These are phyloP conservation scores for Hippocampus barbouri DNA, from an alignment of 2,113 vertebrate species.

Conservation along the genomic window DNA sequence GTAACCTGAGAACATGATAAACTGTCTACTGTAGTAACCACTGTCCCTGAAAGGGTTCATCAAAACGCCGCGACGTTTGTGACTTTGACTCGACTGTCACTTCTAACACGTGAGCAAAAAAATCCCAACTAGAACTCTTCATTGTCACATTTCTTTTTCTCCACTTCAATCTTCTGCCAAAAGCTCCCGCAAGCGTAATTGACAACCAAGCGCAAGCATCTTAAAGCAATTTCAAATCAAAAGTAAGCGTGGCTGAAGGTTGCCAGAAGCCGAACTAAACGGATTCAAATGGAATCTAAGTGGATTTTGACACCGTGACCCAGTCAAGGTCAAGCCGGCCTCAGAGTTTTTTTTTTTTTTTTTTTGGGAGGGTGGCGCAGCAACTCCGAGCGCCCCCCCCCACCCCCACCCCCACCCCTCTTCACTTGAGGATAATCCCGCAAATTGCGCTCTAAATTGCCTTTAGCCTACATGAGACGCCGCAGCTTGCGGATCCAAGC, in stretches of 20 bases:
- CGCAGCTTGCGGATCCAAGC: constrained; percentile 23
- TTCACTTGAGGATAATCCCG: constrained; percentile 52
- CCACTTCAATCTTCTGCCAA: constrained; percentile 1
- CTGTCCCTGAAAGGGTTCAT: no score
- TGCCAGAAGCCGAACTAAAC: constrained; percentile 57
- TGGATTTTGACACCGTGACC: constrained; percentile 52
- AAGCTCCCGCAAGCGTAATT: constrained; percentile 14
- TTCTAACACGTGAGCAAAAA: not conserved
- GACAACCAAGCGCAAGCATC: constrained; percentile 12
- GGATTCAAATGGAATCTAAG: constrained; percentile 57
- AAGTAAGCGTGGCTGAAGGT: constrained; percentile 35
- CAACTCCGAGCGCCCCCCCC: not conserved
- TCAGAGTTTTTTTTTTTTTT: constrained; percentile 8
- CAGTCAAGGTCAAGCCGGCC: constrained; percentile 51
- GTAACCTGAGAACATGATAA: no score
- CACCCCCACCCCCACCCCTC: not conserved
- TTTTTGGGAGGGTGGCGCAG: not conserved
- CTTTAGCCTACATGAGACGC: constrained; percentile 45
- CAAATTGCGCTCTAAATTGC: constrained; percentile 53
- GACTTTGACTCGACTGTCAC: constrained; percentile 5
- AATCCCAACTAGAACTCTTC: not conserved
- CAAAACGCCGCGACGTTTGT: not conserved
- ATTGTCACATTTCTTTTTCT: constrained; percentile 5
- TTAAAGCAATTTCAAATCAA: constrained; percentile 37
- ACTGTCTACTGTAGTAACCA: no score